Percentiles rank a stretch among this genome's conserved stretches.
These are phyloP conservation scores for Megalops atlanticus DNA, from an alignment of 2,113 vertebrate genomes.

Conservation along the genomic window DNA sequence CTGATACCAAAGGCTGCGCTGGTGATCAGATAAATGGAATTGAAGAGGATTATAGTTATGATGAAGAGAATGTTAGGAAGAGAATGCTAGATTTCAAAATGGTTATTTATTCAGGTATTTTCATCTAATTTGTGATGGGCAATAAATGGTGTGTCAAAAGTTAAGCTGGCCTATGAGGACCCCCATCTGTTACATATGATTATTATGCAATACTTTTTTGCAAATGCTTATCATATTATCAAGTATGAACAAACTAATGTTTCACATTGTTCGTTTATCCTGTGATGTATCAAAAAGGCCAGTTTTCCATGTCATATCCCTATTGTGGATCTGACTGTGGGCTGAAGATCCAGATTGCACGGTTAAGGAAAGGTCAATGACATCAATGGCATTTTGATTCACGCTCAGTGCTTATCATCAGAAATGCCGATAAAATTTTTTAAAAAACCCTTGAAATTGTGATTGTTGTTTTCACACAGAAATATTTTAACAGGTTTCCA, in stretches of 20 bases:
- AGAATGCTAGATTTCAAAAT: conserved; percentile 15
- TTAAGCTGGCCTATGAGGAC: background rate
- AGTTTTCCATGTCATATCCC: background rate
- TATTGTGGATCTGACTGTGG: background rate
- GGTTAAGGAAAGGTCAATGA: background rate
- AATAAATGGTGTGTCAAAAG: background rate
- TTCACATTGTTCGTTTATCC: background rate
- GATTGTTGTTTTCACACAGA: background rate
- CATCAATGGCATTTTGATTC: conserved; percentile 7
- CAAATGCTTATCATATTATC: background rate
- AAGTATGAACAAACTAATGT: background rate
- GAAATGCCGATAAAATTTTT: background rate
- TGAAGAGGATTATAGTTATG: conserved; percentile 56
- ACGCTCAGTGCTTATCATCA: background rate
- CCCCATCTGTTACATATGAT: background rate
- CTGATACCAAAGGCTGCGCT: conserved; percentile 52
- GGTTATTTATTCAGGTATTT: conserved; percentile 27
- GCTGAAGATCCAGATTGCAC: background rate
- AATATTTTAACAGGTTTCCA: background rate
- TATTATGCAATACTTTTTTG: background rate
- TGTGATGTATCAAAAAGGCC: background rate
- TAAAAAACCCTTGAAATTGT: too few relatives aligned
- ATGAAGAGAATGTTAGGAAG: conserved; percentile 45
- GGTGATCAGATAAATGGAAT: conserved; percentile 60
- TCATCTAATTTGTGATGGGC: background rate